These are phyloP conservation scores for Crotalus adamanteus DNA, from an alignment of 2,797 vertebrate genomes.

Conservation along the genomic window DNA sequence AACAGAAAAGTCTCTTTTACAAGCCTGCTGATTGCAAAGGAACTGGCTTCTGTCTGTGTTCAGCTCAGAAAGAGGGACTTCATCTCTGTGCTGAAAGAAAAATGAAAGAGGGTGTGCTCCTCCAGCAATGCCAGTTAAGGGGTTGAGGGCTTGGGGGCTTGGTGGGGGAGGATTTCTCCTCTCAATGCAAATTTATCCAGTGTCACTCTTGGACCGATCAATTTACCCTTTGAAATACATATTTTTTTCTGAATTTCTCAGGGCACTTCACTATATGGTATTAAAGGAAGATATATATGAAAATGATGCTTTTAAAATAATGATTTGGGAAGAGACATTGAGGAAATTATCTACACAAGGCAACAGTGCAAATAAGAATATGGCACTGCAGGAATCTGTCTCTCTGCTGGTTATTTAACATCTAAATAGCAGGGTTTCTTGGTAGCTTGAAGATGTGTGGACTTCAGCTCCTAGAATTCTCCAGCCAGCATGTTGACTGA, in stretches of 20 bases:
- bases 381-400: neutral
- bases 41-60: constrained; percentile 43
- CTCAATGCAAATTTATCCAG: neutral
- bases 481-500: neutral
- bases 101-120: constrained; percentile 16
- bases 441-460: neutral
- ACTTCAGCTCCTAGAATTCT: neutral
- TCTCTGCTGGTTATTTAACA: neutral
- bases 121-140: constrained; percentile 34
- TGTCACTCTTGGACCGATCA: neutral
- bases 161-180: neutral
- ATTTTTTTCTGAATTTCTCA: neutral
- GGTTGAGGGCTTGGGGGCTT: neutral
- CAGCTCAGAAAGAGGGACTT: constrained; percentile 33
- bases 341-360: neutral
- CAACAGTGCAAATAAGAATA: neutral
- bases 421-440: neutral
- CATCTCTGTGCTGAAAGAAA: constrained; percentile 8
- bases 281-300: neutral
- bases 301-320: neutral
- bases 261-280: neutral
- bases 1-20: constrained; percentile 45
- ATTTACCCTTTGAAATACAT: neutral
- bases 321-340: neutral
- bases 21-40: constrained; percentile 51